These are phyloP conservation scores for Neodontobutis hainanensis DNA, from an alignment of 2,113 vertebrate species.

Conservation along the genomic window DNA sequence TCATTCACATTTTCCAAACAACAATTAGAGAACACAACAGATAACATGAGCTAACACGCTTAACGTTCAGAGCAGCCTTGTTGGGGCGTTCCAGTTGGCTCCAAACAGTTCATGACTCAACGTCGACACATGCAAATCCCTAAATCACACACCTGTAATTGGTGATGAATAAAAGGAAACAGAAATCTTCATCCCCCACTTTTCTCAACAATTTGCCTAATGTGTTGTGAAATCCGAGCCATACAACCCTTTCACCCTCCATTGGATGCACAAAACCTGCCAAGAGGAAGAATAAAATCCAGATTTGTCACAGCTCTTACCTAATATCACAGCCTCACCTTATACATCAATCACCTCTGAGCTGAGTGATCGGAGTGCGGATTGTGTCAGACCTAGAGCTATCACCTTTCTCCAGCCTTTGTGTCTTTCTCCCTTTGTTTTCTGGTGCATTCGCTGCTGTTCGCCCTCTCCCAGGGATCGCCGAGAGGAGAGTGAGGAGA, in stretches of 20 bases:
- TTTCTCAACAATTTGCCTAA: conserved; percentile 41
- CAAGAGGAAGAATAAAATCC: conserved; percentile 20
- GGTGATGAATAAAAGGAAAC: conserved; percentile 41
- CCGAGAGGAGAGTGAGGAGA: conserved; percentile 53
- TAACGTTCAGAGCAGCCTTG: conserved; percentile 16
- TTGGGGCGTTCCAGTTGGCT: conserved; percentile 45
- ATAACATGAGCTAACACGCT: conserved; percentile 61
- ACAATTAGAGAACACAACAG: conserved; percentile 32
- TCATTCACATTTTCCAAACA: conserved; percentile 30
- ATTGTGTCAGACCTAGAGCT: conserved; percentile 40
- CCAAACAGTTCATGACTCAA: conserved; percentile 54
- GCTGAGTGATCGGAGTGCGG: conserved; percentile 48
- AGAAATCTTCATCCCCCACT: conserved; percentile 23
- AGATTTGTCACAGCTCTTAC: conserved; percentile 23
- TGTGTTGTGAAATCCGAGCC: conserved; percentile 55
- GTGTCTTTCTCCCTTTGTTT: conserved; percentile 15
- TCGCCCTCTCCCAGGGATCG: conserved; percentile 48
- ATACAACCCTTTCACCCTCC: conserved; percentile 49
- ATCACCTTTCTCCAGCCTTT: conserved; percentile 37
- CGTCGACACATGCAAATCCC: conserved; percentile 46
- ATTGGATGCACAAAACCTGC: conserved; percentile 35
- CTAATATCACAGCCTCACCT: conserved; percentile 26
- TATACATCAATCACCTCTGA: conserved; percentile 30
- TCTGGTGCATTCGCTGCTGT: conserved; percentile 29
- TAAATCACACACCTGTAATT: conserved; percentile 57